These are phyloP conservation scores for Coremacera marginata DNA, from an alignment of 2,888 invertebrate species.

Conservation along the genomic window DNA sequence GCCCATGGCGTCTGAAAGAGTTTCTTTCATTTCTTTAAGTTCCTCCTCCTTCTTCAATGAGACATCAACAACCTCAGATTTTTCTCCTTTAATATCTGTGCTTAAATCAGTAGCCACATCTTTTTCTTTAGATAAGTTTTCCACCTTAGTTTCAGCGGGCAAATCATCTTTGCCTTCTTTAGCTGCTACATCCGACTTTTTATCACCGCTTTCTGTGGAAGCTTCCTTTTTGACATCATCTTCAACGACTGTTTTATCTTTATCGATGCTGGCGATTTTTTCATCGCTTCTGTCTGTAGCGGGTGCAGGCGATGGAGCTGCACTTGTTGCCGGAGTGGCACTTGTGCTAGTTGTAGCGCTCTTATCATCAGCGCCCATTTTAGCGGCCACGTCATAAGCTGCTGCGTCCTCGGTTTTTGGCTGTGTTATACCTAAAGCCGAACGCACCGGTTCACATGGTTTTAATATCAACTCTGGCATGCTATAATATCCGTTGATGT, in stretches of 20 bases:
- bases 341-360: constrained; percentile 74
- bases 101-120: constrained; percentile 28
- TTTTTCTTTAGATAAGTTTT: constrained; percentile 45
- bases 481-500: constrained; percentile 97
- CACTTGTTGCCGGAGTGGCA: constrained; percentile 77
- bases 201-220: constrained; percentile 48
- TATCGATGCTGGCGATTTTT: constrained; percentile 63
- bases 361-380: constrained; percentile 63
- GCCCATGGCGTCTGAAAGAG: constrained; percentile 43
- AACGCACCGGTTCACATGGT: constrained; percentile 78
- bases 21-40: constrained; percentile 40
- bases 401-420: constrained; percentile 63
- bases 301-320: constrained; percentile 82
- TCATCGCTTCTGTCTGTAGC: constrained; percentile 66
- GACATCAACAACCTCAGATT: constrained; percentile 41
- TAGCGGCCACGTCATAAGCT: constrained; percentile 37
- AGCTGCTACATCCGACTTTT: constrained; percentile 49
- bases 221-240: constrained; percentile 56
- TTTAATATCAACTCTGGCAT: constrained; percentile 93
- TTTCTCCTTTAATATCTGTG: constrained; percentile 48
- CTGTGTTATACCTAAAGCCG: constrained; percentile 42
- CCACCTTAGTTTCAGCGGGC: constrained; percentile 37
- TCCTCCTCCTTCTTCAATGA: constrained; percentile 48
- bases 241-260: constrained; percentile 41
- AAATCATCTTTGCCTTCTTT: constrained; percentile 51